Percentiles rank a stretch among this genome's conserved stretches.
phyloP scores from a whole-genome alignment of 2,113 vertebrate species.

The Pionites leucogaster region DNA sequence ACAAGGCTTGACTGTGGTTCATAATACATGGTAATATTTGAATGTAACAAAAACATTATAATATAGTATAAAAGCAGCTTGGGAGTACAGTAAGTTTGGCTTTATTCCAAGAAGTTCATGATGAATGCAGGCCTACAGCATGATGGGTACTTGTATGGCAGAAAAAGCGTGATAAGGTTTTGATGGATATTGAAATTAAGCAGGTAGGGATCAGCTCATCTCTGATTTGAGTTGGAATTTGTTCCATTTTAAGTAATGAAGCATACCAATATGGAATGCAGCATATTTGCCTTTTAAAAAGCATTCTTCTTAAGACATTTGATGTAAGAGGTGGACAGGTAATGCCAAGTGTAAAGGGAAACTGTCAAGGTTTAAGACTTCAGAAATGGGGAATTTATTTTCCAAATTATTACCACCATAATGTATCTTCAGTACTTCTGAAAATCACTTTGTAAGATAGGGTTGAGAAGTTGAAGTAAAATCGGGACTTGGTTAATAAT shows the following conservation, averaged over 20 bases:
- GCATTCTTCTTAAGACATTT: background rate
- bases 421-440: background rate
- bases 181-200: background rate
- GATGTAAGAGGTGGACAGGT: background rate
- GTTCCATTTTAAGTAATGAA: background rate
- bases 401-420: background rate
- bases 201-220: background rate
- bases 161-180: background rate
- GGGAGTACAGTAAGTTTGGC: background rate
- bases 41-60: background rate
- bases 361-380: background rate
- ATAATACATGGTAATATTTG: background rate
- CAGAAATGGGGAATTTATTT: background rate
- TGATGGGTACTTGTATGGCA: background rate
- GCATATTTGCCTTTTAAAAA: background rate
- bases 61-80: background rate
- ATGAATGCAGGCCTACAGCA: background rate
- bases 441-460: background rate
- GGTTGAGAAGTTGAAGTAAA: background rate
- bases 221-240: background rate
- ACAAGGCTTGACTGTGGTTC: background rate
- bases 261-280: background rate
- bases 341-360: background rate
- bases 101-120: background rate
- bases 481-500: background rate